Evolutionary conservation across 2,113 vertebrate genomes (phyloP).

Genomic region (Micromys minutus): DNA sequence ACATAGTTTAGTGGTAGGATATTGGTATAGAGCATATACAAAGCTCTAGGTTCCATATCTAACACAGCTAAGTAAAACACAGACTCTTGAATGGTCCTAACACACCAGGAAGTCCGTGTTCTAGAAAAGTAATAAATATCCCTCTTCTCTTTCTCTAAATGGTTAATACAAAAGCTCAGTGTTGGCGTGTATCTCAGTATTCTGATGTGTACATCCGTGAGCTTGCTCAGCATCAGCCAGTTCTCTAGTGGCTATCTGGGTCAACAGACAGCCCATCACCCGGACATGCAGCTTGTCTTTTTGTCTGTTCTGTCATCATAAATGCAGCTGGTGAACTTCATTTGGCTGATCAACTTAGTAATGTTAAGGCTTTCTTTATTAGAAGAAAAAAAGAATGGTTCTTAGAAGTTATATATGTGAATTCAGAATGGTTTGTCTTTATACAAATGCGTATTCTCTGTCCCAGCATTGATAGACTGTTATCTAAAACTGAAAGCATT

Average conservation of each 20-base stretch:
- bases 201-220: neutral
- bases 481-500: constrained; percentile 45
- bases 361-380: constrained; percentile 47
- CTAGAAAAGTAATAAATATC: constrained; percentile 12
- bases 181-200: too few relatives aligned
- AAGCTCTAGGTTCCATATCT: neutral
- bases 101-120: neutral
- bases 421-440: constrained; percentile 9
- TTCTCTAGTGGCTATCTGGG: neutral
- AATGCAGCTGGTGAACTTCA: neutral
- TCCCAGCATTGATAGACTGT: neutral
- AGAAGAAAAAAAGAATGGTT: neutral
- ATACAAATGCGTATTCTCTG: neutral
- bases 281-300: neutral
- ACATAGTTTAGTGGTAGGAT: neutral
- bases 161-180: neutral
- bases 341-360: neutral
- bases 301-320: neutral
- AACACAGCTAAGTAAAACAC: neutral
- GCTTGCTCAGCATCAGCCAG: neutral
- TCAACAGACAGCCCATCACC: neutral
- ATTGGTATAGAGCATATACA: neutral
- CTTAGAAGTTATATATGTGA: neutral
- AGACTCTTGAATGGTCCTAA: neutral
- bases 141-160: neutral